Evolutionary conservation across 1,140 invertebrate species (phyloP).

Genomic region (Drepana arcuata): DNA sequence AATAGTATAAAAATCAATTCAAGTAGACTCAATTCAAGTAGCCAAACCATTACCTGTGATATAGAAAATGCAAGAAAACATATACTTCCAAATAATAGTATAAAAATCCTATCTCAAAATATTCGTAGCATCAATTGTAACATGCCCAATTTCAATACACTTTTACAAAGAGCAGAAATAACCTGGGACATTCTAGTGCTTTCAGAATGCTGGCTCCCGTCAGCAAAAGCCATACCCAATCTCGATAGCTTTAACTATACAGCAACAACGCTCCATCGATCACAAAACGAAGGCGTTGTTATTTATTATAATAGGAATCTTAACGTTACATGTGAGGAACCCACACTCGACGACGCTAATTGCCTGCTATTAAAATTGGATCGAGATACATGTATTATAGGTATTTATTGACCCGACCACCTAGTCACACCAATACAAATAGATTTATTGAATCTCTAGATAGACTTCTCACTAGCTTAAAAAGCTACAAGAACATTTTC

Average conservation of each 20-base stretch:
- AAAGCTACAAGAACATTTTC: slow-evolving; percentile 11
- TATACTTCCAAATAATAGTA: neutral
- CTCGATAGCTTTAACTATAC: neutral
- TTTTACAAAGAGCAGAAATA: neutral
- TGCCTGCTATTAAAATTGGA: slow-evolving; percentile 4
- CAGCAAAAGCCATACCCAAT: neutral
- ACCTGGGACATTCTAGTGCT: slow-evolving; percentile 6
- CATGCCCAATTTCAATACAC: neutral
- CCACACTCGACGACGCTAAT: slow-evolving; percentile 2
- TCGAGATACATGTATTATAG: slow-evolving; percentile 2
- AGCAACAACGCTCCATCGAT: neutral
- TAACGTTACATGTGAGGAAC: neutral
- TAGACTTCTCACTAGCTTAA: neutral
- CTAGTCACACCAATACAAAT: slow-evolving; percentile 1
- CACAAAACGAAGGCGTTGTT: slow-evolving; percentile 10
- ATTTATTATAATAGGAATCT: slow-evolving; percentile 6
- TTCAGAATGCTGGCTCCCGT: slow-evolving; percentile 6
- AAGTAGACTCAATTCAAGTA: neutral
- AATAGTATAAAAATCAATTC: neutral
- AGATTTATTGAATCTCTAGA: slow-evolving; percentile 10
- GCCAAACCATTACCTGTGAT: neutral
- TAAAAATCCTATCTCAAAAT: slow-evolving; percentile 1
- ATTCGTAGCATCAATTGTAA: slow-evolving; percentile 5
- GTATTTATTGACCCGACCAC: slow-evolving; percentile 12
- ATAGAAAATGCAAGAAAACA: neutral